Evolutionary conservation across 2,888 invertebrate species (phyloP).

Genomic region (Cryptocheilus praepositus): DNA sequence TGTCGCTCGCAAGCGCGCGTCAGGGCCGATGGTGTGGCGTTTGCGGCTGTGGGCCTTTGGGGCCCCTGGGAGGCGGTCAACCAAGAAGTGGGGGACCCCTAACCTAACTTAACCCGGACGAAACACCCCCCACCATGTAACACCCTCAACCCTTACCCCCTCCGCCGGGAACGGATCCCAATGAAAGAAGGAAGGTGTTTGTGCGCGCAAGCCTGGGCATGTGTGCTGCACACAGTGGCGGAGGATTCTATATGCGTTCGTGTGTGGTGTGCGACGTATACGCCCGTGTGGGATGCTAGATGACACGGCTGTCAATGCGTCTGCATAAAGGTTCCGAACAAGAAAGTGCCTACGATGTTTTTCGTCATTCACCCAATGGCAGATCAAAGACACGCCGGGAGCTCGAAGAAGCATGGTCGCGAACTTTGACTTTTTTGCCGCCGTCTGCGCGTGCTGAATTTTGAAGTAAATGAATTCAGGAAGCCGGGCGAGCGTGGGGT

Average conservation of each 20-base stretch:
- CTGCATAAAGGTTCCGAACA: no score
- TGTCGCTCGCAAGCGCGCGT: conserved; percentile 47
- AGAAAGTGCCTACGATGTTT: no score
- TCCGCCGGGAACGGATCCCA: conserved; percentile 42
- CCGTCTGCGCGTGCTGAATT: no score
- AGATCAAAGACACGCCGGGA: no score
- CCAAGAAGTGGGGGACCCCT: conserved; percentile 59
- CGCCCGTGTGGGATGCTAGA: no score
- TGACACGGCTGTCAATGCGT: no score
- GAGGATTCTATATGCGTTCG: conserved; percentile 10
- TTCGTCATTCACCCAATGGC: no score
- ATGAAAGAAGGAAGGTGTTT: conserved; percentile 47
- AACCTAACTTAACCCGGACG: conserved; percentile 65
- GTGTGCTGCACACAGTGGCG: background rate
- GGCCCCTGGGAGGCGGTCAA: conserved; percentile 68
- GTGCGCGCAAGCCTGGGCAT: conserved; percentile 30
- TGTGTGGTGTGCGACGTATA: no score
- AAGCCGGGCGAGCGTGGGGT: no score
- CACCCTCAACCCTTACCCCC: conserved; percentile 55
- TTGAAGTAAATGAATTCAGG: no score
- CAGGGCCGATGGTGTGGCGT: conserved; percentile 64
- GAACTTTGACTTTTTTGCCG: no score
- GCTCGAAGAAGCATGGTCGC: no score
- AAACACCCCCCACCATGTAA: conserved; percentile 61
- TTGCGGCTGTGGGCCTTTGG: conserved; percentile 67